Evolutionary conservation across 1,140 invertebrate species (phyloP), one percentile per base, ranked within the genome.

Genomic region (Drosophila bocki): DNA sequence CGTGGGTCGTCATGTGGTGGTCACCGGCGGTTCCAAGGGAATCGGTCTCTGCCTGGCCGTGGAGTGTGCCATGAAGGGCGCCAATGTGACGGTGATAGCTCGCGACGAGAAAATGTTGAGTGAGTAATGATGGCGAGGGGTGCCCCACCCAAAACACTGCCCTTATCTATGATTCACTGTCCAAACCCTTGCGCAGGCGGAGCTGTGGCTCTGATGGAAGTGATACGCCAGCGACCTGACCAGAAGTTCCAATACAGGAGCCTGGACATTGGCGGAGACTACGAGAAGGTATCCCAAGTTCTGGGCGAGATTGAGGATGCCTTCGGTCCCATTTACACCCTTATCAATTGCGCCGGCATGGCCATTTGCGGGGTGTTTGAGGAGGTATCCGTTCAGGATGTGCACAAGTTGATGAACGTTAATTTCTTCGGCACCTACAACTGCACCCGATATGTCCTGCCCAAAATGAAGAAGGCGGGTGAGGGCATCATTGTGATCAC

Each of bases 11-110:
- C 95, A 96, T 93, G 94, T 96, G 45, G 94, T 95, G 29, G 94
- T 99, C n/a, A 98, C 97, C 29, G 98, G 98, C 51, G 98, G 98
- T 35, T 99, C 98, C 0, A 98, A 97, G 94, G 98, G 98, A 7
- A 99, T 99, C 80, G 98, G 98, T 5, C 96, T 97, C 93, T 95
- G 95, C 50, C 91, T 97, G 19, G 98, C 98, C 1, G 94, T 96
- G 15, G 94, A 97, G 85, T 97, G 96, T 37, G 96, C 96, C 3
- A 94, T 94, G 91, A 92, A 94, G 76, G 98, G 98, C 53, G 98
- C 97, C 4, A 94, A 97, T 94, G 97, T 99, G 0, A 98, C 98
- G 0, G 95, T 99, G 48, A 94, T 99, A 48, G 98, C 98, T 5
- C 94, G 98, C 85, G 95, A 98, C 93, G 78, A 95, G 39, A 85